phyloP scores from a whole-genome alignment of 2,888 invertebrate genomes.

The Nematopogon swammerdamellus region DNA sequence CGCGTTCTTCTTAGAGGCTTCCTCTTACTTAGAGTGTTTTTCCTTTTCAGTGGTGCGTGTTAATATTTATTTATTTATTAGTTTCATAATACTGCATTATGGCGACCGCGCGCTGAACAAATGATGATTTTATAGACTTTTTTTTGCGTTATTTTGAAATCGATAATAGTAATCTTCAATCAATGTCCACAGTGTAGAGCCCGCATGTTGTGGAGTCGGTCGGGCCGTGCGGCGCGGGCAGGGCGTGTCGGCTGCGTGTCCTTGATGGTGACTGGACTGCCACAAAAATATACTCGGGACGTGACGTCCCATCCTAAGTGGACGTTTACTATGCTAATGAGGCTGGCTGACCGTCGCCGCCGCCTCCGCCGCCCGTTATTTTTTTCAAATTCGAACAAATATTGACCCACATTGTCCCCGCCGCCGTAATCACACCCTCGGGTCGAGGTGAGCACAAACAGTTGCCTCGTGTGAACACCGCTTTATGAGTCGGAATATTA shows the following conservation, averaged over 20 bases:
- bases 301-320: slow-evolving; percentile 53
- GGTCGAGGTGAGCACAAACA: background rate
- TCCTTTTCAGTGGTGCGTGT: too few species aligned
- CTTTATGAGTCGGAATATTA: background rate
- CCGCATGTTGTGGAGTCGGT: too few species aligned
- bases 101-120: too few species aligned
- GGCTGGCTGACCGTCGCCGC: slow-evolving; percentile 26
- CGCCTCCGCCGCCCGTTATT: slow-evolving; percentile 27
- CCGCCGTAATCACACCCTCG: background rate
- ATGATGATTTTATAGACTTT: too few species aligned
- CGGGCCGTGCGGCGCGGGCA: too few species aligned
- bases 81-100: too few species aligned
- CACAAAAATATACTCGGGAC: background rate
- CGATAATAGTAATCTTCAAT: too few species aligned
- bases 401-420: slow-evolving; percentile 20
- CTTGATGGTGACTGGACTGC: slow-evolving; percentile 16
- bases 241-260: slow-evolving; percentile 7
- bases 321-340: slow-evolving; percentile 52
- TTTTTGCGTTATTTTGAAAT: too few species aligned
- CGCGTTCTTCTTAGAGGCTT: too few species aligned
- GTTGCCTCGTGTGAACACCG: background rate
- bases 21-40: too few species aligned
- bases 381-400: slow-evolving; percentile 42
- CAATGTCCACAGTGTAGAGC: too few species aligned
- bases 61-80: too few species aligned